phyloP scores from a whole-genome alignment of 2,888 invertebrate species.

The Drosophila pullipes region DNA sequence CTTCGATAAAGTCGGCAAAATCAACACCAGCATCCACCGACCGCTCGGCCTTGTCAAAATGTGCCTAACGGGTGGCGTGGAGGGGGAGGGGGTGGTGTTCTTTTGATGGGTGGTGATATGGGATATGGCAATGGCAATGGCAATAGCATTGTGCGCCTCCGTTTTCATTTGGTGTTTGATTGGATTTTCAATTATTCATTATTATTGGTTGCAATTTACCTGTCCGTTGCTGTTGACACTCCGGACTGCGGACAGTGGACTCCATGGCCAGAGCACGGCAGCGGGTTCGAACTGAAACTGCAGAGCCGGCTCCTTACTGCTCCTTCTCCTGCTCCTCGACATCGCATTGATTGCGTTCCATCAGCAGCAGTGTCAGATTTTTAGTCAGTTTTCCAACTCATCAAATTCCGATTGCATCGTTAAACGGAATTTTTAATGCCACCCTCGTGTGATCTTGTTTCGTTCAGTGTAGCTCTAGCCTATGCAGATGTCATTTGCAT shows the following conservation, averaged over 20 bases:
- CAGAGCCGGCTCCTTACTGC: neutral
- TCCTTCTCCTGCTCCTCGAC: constrained; percentile 22
- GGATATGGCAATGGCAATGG: constrained; percentile 28
- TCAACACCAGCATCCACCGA: constrained; percentile 64
- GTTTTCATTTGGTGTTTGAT: constrained; percentile 85
- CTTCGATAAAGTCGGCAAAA: constrained; percentile 79
- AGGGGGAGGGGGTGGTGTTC: neutral
- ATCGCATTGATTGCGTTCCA: constrained; percentile 74
- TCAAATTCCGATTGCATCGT: constrained; percentile 82
- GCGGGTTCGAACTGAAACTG: constrained; percentile 14
- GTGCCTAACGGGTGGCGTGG: constrained; percentile 26
- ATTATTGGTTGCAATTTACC: constrained; percentile 85
- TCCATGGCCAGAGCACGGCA: neutral
- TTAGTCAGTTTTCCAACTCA: constrained; percentile 75
- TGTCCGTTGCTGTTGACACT: constrained; percentile 45
- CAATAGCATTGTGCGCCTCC: constrained; percentile 55
- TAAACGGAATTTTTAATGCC: constrained; percentile 83
- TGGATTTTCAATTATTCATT: constrained; percentile 86
- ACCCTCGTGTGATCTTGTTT: constrained; percentile 7
- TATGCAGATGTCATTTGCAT: constrained; percentile 30
- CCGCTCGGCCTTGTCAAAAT: constrained; percentile 53
- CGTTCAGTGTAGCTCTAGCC: constrained; percentile 19
- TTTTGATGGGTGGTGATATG: constrained; percentile 29
- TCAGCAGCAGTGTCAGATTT: constrained; percentile 35
- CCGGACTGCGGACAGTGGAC: neutral